Evolutionary conservation across 1,140 invertebrate species (phyloP), one percentile per base, ranked within the genome.

Genomic region (Aphaenogaster ashmeadi): DNA sequence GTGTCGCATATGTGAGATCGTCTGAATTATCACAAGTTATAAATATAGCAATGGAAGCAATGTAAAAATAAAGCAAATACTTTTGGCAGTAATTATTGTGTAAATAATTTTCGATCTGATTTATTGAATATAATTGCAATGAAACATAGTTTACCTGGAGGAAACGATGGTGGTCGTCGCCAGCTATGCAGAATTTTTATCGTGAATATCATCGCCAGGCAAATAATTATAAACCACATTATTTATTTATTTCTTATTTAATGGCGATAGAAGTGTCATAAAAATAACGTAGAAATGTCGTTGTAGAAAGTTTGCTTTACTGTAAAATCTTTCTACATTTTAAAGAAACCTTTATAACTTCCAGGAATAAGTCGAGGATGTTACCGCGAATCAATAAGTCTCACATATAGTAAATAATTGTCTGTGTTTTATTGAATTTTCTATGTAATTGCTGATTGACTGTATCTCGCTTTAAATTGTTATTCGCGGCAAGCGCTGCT

Each of bases 211-310:
- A 27, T 58, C 6, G 18, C 18, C 27, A 87, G 3, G 36, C 52
- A 87, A n/a, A 87, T 11, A 7, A 87, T 71, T 7, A 7, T 52
- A 15, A 81, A 58, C 88, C 89, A 90, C 89, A 87, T 87, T 62
- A 36, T 88, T 36, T 21, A 33, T 67, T 27, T 27, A 1, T 15
- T 44, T 36, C 6, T 84, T 50, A 50, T 8, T 75, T 71, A 41
- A 62, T 5, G 4, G 2, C 13, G 11, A 13, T 27, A 36, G 1
- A 8, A 67, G 15, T 38, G 11, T 64, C 2, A 18, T 44, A 21
- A 38, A 27, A 21, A 27, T 47, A 47, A 50, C 4, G 11, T 41
- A 21, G 7, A 27, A 50, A 50, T 52, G 18, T 52, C 38, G 6
- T 9, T 47, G 6, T 13, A 11, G 18, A 0, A 36, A 38, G 47